phyloP scores from a whole-genome alignment of 2,888 invertebrate species.

The Synanthedon tipuliformis region DNA sequence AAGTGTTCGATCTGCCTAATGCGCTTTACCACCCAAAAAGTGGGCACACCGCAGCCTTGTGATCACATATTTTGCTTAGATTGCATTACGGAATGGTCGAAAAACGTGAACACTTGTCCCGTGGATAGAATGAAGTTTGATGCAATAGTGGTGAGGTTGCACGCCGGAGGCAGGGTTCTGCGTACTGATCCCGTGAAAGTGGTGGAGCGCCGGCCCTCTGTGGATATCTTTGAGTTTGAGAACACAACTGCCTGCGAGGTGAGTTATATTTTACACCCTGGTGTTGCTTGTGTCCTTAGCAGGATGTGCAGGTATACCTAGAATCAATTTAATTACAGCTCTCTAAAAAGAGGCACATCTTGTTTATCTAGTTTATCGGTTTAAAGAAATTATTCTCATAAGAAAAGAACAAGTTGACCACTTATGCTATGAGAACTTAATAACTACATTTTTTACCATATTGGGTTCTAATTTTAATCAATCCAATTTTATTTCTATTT shows the following conservation, averaged over 20 bases:
- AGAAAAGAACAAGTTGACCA: too few species aligned
- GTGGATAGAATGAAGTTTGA: constrained; percentile 87
- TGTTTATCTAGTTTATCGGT: too few species aligned
- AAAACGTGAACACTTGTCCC: constrained; percentile 94
- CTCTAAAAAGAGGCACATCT: too few species aligned
- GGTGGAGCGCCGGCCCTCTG: constrained; percentile 52
- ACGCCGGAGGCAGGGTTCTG: constrained; percentile 74
- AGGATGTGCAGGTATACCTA: too few species aligned
- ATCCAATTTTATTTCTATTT: too few species aligned
- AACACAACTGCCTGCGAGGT: constrained; percentile 84
- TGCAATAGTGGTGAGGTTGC: constrained; percentile 78
- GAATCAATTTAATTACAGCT: too few species aligned
- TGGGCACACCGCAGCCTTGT: constrained; percentile 88
- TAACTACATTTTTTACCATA: too few species aligned
- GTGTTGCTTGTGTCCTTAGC: too few species aligned
- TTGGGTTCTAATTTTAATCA: too few species aligned
- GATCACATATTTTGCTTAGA: constrained; percentile 91
- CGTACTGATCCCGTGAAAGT: constrained; percentile 75
- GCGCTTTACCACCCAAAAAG: constrained; percentile 79
- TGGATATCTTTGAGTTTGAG: constrained; percentile 60
- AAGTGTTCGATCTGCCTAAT: constrained; percentile 92
- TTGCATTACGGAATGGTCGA: constrained; percentile 95
- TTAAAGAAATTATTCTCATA: too few species aligned
- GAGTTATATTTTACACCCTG: constrained; percentile 3
- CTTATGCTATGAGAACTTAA: too few species aligned